phyloP scores from a whole-genome alignment of 2,113 vertebrate genomes.

The Pelvicachromis taeniatus region DNA sequence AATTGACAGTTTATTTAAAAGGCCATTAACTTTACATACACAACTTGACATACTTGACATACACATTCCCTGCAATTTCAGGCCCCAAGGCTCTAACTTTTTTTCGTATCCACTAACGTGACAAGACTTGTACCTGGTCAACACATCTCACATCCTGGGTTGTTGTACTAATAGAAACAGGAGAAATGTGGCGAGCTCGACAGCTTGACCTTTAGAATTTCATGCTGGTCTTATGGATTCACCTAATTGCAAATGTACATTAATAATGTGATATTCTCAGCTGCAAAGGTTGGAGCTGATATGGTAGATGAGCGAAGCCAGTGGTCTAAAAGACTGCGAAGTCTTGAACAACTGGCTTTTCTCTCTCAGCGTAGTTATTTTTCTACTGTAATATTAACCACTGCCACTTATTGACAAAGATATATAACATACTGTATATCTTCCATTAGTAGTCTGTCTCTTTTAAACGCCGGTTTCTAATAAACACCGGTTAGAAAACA shows the following conservation, averaged over 20 bases:
- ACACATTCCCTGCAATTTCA: conserved; percentile 34
- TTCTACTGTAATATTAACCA: background rate
- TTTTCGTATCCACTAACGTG: background rate
- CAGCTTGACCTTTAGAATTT: conserved; percentile 52
- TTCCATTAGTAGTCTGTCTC: too few relatives aligned
- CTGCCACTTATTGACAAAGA: background rate
- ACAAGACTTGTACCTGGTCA: conserved; percentile 21
- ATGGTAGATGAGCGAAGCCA: background rate
- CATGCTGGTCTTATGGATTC: background rate
- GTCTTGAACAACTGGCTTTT: background rate
- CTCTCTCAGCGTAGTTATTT: background rate
- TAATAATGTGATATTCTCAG: background rate
- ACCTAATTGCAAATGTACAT: background rate
- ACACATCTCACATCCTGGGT: background rate
- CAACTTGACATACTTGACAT: conserved; percentile 50
- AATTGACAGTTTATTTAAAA: conserved; percentile 81
- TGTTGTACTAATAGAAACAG: background rate
- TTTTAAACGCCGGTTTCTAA: too few relatives aligned
- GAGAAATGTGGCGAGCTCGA: conserved; percentile 9
- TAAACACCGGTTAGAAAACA: too few relatives aligned
- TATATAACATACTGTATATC: too few relatives aligned
- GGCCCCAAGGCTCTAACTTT: conserved; percentile 15
- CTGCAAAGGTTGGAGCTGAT: background rate
- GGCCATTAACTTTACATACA: conserved; percentile 77
- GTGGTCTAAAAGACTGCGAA: background rate